Conservation (phyloP, 2,113 vertebrate species). For the Numenius arquata region DNA sequence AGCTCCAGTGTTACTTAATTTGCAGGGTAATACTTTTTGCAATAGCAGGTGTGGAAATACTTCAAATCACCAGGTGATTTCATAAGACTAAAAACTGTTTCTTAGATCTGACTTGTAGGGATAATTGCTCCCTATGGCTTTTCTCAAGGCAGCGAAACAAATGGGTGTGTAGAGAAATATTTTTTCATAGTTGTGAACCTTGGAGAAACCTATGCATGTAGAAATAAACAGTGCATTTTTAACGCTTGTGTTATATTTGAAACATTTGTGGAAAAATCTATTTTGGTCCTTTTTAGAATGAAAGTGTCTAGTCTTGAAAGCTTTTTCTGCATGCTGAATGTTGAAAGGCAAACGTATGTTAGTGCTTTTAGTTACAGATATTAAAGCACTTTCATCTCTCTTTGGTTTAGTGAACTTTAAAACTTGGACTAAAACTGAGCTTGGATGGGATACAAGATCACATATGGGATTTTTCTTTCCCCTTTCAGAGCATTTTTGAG, state of each 20-base stretch:
- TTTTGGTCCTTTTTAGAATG: background rate
- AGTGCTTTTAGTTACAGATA: background rate
- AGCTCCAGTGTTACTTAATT: background rate
- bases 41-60: background rate
- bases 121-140: background rate
- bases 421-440: background rate
- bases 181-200: background rate
- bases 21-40: background rate
- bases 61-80: background rate
- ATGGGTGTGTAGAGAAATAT: background rate
- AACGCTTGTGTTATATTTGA: background rate
- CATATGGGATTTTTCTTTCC: slow-evolving; percentile 59
- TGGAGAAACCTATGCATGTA: background rate
- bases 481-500: background rate
- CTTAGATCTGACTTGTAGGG: background rate
- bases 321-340: background rate
- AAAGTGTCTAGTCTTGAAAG: background rate
- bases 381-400: background rate
- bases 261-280: background rate
- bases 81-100: background rate
- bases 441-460: slow-evolving; percentile 35
- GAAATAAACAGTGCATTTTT: background rate
- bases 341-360: slow-evolving; percentile 8
- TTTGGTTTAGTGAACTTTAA: slow-evolving; percentile 23
- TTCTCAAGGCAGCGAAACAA: background rate